phyloP scores from a whole-genome alignment of 2,113 vertebrate species.

The Arvicanthis niloticus region DNA sequence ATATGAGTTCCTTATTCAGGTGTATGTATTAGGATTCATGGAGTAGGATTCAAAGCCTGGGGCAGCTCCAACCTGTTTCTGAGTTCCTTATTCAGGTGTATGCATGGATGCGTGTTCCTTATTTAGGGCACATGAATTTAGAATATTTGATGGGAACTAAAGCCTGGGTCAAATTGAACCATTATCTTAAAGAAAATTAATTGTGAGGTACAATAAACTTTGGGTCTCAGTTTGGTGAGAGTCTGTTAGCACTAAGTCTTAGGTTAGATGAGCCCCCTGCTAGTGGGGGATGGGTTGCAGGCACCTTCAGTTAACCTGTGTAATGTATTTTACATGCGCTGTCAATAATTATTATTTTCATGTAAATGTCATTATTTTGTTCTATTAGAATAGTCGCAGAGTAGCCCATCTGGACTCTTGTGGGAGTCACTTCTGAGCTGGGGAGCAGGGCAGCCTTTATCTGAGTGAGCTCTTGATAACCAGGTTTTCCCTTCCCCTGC shows the following conservation, averaged over 20 bases:
- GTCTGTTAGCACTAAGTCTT: neutral
- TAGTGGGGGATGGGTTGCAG: neutral
- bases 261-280: neutral
- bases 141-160: slow-evolving; percentile 49
- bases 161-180: neutral
- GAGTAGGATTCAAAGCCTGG: neutral
- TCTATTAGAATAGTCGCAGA: neutral
- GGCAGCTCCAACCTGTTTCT: neutral
- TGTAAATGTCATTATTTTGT: slow-evolving; percentile 35
- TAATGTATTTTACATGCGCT: neutral
- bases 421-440: neutral
- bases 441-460: neutral
- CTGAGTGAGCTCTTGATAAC: slow-evolving; percentile 11
- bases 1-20: neutral
- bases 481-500: neutral
- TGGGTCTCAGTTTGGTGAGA: slow-evolving; percentile 1
- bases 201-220: neutral
- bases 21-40: slow-evolving; percentile 10
- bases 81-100: too few relatives aligned
- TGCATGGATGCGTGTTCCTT: too few relatives aligned
- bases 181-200: slow-evolving; percentile 42
- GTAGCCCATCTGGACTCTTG: neutral
- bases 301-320: neutral
- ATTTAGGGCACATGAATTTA: neutral
- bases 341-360: neutral